Conservation (phyloP, 2,888 invertebrate genomes). For the Drosophila nr. perissopoda region DNA sequence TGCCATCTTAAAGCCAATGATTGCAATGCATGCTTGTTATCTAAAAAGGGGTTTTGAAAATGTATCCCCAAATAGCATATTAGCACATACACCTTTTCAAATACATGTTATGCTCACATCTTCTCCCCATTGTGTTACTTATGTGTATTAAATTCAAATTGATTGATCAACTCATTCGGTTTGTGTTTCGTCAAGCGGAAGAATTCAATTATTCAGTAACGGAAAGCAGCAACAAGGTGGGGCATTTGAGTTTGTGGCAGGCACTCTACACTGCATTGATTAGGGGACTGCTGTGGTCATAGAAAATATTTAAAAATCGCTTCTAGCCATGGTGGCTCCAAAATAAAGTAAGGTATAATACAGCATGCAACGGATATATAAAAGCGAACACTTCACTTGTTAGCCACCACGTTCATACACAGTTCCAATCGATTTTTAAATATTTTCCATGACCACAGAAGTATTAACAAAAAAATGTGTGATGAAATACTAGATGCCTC, state of each 20-base stretch:
- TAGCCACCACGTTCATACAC: not conserved
- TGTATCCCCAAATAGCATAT: not conserved
- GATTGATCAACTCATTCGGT: constrained; percentile 73
- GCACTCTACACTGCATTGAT: not conserved
- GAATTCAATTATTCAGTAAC: constrained; percentile 77
- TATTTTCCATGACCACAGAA: not conserved
- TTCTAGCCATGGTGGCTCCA: not conserved
- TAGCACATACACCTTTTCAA: not conserved
- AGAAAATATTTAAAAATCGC: constrained; percentile 1
- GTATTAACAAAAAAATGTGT: not conserved
- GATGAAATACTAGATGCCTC: not conserved
- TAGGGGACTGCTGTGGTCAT: not conserved
- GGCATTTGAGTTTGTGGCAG: not conserved
- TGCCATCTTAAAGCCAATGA: not conserved
- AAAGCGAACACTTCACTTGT: not conserved
- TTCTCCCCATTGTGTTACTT: constrained; percentile 8
- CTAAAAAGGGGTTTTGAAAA: not conserved
- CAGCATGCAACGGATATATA: not conserved
- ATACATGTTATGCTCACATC: constrained; percentile 30
- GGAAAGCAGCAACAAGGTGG: constrained; percentile 50
- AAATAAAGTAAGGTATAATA: not conserved
- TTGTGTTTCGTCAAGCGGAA: constrained; percentile 73
- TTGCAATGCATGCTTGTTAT: not conserved
- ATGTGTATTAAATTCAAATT: constrained; percentile 52
- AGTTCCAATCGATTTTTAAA: not conserved